Conservation (phyloP, 2,797 vertebrate species). For the Chelonia mydas region DNA sequence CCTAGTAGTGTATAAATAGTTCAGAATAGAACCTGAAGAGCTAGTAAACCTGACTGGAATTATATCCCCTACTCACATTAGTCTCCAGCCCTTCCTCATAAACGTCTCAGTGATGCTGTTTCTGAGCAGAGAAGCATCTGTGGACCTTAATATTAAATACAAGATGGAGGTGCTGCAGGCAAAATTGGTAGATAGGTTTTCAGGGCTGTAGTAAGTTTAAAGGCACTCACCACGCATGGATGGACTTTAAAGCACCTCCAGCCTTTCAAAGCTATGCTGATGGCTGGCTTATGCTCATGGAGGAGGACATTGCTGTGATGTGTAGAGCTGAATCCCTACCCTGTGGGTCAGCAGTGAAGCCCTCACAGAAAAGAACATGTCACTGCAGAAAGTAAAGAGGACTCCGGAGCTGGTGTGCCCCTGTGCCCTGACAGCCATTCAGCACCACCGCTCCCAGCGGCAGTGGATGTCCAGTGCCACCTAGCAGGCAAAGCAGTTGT, state of each 20-base stretch:
- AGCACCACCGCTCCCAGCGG: constrained; percentile 64
- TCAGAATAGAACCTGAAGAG: background rate
- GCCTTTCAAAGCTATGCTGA: background rate
- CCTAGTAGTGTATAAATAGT: background rate
- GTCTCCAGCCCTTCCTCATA: background rate
- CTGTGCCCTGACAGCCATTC: constrained; percentile 52
- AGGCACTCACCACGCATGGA: background rate
- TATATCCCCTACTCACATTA: background rate
- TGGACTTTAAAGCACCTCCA: background rate
- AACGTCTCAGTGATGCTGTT: background rate
- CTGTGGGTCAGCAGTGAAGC: constrained; percentile 42
- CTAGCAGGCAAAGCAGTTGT: constrained; percentile 69
- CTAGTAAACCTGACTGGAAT: background rate
- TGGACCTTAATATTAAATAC: background rate
- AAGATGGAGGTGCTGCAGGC: background rate
- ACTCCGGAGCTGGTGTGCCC: constrained; percentile 45
- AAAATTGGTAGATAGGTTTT: background rate
- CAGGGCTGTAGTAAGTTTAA: background rate
- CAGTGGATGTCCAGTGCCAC: constrained; percentile 74
- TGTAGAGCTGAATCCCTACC: background rate
- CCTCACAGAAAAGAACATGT: constrained; percentile 63
- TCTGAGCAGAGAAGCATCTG: background rate
- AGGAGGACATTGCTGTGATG: background rate
- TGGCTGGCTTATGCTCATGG: background rate
- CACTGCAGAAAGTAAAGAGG: constrained; percentile 63